These are phyloP conservation scores for Marmota monax DNA, from an alignment of 2,113 vertebrate species.

Conservation along the genomic window DNA sequence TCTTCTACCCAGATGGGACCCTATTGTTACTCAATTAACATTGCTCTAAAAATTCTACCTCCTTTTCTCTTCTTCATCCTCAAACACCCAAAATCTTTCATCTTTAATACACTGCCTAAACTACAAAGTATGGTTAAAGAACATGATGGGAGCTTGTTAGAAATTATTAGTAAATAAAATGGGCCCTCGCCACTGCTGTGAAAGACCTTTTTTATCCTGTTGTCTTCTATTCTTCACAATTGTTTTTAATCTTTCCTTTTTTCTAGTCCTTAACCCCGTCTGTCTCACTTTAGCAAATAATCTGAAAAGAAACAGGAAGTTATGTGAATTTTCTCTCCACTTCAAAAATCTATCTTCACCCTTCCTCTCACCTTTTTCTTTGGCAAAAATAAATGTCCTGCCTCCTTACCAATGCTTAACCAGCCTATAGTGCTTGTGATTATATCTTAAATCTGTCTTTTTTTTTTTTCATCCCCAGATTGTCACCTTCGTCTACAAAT, in stretches of 20 bases:
- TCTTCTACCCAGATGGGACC: not conserved
- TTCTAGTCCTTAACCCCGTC: not conserved
- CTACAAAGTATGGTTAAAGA: not conserved
- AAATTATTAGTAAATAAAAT: constrained; percentile 39
- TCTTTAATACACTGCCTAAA: not conserved
- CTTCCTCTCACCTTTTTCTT: not conserved
- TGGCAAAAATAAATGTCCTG: not conserved
- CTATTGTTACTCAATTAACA: not conserved
- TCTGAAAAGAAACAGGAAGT: not conserved
- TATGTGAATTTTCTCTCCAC: not conserved
- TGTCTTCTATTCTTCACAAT: not conserved
- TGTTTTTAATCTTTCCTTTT: constrained; percentile 45
- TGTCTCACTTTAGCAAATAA: constrained; percentile 44
- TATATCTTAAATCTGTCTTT: not conserved
- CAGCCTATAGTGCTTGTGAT: not conserved
- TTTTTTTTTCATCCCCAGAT: not conserved
- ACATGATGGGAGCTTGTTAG: not conserved
- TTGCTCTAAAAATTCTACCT: not conserved
- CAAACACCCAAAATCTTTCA: not conserved
- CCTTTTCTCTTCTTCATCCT: not conserved
- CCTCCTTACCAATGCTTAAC: not conserved
- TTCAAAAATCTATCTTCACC: not conserved
- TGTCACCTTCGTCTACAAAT: not conserved
- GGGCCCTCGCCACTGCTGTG: not conserved
- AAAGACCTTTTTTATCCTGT: not conserved